These are phyloP conservation scores for Therioaphis trifolii DNA, from an alignment of 2,888 invertebrate species.

Conservation along the genomic window DNA sequence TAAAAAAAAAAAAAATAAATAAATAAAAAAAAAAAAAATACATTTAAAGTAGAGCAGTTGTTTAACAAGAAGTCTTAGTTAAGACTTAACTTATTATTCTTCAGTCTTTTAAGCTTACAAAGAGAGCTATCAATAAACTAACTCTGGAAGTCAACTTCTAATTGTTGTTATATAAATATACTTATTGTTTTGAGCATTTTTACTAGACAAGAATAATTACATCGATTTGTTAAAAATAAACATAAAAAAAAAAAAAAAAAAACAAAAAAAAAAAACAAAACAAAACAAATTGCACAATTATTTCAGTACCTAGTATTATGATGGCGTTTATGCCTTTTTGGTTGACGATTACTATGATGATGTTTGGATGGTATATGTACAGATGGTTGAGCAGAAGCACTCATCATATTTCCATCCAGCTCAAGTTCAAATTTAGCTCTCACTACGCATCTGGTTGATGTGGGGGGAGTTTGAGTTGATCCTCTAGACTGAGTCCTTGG, in stretches of 20 bases:
- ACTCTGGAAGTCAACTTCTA: constrained; percentile 42
- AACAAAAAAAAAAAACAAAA: constrained; percentile 39
- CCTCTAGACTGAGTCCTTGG: constrained; percentile 24
- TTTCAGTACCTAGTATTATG: constrained; percentile 47
- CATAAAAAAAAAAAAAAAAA: constrained; percentile 17
- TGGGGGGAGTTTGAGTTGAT: constrained; percentile 1
- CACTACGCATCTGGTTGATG: constrained; percentile 46
- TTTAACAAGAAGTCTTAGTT: constrained; percentile 56
- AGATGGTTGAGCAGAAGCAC: constrained; percentile 40
- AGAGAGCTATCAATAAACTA: constrained; percentile 59
- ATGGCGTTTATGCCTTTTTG: constrained; percentile 57
- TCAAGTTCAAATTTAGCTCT: constrained; percentile 55
- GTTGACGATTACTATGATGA: constrained; percentile 50
- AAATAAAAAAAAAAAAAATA: constrained; percentile 7
- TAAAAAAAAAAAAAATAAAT: constrained; percentile 29
- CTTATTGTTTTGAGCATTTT: constrained; percentile 51
- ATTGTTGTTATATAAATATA: constrained; percentile 39
- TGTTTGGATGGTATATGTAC: constrained; percentile 39
- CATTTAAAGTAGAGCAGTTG: constrained; percentile 35
- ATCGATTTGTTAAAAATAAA: constrained; percentile 49
- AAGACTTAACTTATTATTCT: constrained; percentile 49
- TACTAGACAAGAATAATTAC: constrained; percentile 34
- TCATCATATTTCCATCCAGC: constrained; percentile 47
- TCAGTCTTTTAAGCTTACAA: constrained; percentile 62
- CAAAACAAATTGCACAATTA: constrained; percentile 57